Evolutionary conservation across 1,140 invertebrate genomes (phyloP), one percentile per base, ranked within the genome.

Genomic region (Musca domestica): DNA sequence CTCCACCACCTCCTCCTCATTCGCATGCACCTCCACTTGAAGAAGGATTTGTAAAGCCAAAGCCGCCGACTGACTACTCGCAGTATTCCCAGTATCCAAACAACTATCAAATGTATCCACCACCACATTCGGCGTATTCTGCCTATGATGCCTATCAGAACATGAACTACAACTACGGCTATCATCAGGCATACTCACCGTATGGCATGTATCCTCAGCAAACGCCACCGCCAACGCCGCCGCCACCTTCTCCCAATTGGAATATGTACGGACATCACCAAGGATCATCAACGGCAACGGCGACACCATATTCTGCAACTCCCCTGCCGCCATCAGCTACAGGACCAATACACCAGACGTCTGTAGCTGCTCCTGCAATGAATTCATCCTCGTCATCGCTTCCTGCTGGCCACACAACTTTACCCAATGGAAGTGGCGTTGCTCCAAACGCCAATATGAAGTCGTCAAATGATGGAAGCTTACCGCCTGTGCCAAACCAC

Each of bases 241-340:
- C 79, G 9, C 74, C 78, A 6, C 84, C 84, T 27, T 85, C 86
- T 27, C 83, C 86, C 52, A 87, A 87, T 70, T 87, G 86, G 86
- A 87, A 86, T 70, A 73, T 87, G 52, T 87, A 87, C 71, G 85
- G 86, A 3, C 75, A 77, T 63, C 78, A 77, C 58, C 76, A 75
- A 51, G 70, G 73, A 14, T 48, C 67, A 1, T 19, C 27, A n/a
- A 30, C 61, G 22, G 41, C 67, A 17, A 9, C 69, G 30, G 66
- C 73, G 2, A 69, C 48, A 0, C 68, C 76, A 5, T 80, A 78
- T 23, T 72, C 70, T 2, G 65, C 74, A 14, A 65, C 76, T 20
- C 51, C 70, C 64, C n/a, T 73, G 66, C 49, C 72, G 70, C 20
- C 71, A n/a, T 61, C 67, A 5, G 70, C 69, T 0, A 69, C 56